Evolutionary conservation across 2,797 vertebrate species (phyloP), one percentile per base, ranked within the genome.

Genomic region (Tangara arthus): DNA sequence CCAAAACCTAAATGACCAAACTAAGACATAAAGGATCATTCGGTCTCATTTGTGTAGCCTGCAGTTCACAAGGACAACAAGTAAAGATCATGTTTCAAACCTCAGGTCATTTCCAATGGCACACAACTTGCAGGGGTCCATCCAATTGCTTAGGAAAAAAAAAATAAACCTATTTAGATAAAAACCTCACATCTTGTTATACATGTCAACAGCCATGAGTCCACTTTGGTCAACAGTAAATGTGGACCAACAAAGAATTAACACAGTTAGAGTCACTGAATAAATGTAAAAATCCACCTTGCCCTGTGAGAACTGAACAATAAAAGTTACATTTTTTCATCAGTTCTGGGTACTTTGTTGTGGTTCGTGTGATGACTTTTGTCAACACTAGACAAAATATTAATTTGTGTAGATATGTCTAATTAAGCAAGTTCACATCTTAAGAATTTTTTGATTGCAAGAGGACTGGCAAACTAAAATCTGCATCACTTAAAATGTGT

Each of bases 401-500:
- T n/a, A n/a, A 14, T 55, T 55, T 14, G 1, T 21, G 52, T 14
- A 6, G 30, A n/a, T 63, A 28, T 14, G 50, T 24, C 34, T 84
- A 68, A 83, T 85, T 72, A 75, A 69, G 35, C 23, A 77, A 77
- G n/a, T 71, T 92, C 35, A 71, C 13, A 79, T 69, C 11, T 77
- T 44, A 47, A 37, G 26, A 64, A 68, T 57, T 68, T 91, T 82
- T 64, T n/a, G 39, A 46, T 35, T 82, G 18, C n/a, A 75, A 66
- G 20, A 78, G 5, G 26, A 87, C 73, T 37, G 6, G 53, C 23
- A 89, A 86, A 93, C 34, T n/a, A 72, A 92, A 77, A 91, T 42
- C 53, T 37, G 23, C 28, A 46, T 70, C 71, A 15, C 91, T 95
- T 94, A 91, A 95, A 90, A 82, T 16, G 20, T 47, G 63, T 95